Conservation (phyloP, 2,113 vertebrate species). For the Mastomys coucha region DNA sequence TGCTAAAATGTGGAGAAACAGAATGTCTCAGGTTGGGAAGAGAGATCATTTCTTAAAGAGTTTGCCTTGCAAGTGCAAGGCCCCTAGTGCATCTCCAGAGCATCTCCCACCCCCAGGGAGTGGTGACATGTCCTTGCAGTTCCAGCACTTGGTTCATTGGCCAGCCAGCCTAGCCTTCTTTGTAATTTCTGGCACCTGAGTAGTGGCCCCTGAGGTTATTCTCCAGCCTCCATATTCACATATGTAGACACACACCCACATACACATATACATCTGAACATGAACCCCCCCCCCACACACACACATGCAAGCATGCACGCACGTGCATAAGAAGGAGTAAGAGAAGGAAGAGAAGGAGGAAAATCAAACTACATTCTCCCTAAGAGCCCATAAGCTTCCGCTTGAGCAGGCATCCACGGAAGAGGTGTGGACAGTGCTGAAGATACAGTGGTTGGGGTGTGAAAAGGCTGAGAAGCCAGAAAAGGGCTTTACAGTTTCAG, state of each 20-base stretch:
- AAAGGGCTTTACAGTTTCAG: rapidly evolving
- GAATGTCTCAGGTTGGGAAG: background rate
- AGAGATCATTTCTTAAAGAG: too few relatives aligned
- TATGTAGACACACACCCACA: background rate
- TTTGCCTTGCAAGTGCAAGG: background rate
- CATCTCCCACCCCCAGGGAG: too few relatives aligned
- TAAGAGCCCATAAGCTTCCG: background rate
- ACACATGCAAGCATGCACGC: background rate
- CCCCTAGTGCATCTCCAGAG: background rate
- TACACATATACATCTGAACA: background rate
- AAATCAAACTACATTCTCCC: background rate
- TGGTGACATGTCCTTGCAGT: background rate
- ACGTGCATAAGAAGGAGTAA: background rate
- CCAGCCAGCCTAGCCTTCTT: background rate
- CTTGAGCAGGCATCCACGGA: background rate
- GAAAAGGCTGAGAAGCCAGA: background rate
- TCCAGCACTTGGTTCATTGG: background rate
- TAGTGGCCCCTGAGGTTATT: background rate
- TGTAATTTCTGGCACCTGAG: background rate
- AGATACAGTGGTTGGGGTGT: too few relatives aligned
- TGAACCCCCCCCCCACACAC: background rate
- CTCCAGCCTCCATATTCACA: background rate
- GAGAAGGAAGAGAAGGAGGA: background rate
- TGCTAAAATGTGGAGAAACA: background rate
- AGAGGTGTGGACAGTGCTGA: too few relatives aligned